A percentile compares a stretch with the other conserved stretches of the same genome.
phyloP scores from a whole-genome alignment of 2,113 vertebrate species.

The Cynopterus brachyotis region DNA sequence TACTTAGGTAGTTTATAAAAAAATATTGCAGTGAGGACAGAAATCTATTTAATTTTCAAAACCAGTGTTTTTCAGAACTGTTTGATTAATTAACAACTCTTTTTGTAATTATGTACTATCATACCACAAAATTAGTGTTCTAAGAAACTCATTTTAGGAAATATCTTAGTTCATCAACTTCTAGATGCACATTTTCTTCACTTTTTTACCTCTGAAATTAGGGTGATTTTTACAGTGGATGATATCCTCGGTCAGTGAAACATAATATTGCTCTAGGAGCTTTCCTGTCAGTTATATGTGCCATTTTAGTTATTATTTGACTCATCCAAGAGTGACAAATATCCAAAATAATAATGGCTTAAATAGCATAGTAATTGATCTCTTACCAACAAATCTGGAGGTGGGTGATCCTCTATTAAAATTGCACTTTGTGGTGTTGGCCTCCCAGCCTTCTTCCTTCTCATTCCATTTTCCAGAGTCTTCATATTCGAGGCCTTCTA shows the following conservation, averaged over 20 bases:
- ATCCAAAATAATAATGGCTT: not conserved
- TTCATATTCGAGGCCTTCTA: not conserved
- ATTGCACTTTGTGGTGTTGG: not conserved
- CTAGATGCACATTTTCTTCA: not conserved
- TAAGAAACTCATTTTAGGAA: not conserved
- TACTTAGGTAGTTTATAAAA: not conserved
- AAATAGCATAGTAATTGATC: not conserved
- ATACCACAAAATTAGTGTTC: not conserved
- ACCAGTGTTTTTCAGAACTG: not conserved
- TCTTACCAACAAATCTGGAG: not conserved
- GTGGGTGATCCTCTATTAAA: not conserved
- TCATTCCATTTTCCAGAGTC: not conserved
- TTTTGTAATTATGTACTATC: constrained; percentile 27
- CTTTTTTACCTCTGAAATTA: not conserved
- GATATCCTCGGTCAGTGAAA: not conserved
- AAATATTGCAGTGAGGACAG: not conserved
- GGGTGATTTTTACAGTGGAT: not conserved
- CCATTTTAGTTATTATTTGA: not conserved
- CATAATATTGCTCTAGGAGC: not conserved
- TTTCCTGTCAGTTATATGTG: not conserved
- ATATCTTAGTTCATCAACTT: not conserved
- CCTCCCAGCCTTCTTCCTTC: not conserved
- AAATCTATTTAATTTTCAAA: constrained; percentile 34
- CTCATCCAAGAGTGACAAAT: not conserved
- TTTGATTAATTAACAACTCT: not conserved